Percentiles rank a stretch among this genome's conserved stretches.
Conservation (phyloP, 2,888 invertebrate species). For the Ephialtes manifestator region DNA sequence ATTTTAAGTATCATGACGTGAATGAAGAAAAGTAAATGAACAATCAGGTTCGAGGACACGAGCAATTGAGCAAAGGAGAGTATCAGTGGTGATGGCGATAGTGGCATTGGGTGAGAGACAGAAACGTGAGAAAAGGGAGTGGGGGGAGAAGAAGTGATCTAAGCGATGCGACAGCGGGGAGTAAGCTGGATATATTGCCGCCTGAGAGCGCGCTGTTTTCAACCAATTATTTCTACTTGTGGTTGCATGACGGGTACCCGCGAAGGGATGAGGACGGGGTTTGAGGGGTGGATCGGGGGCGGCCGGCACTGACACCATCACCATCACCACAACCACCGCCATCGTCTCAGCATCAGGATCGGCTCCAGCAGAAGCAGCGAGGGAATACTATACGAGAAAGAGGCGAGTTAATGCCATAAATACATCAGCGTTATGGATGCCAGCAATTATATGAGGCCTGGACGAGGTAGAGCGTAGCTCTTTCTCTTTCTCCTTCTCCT, state of each 20-base stretch:
- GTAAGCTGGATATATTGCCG: constrained; percentile 85
- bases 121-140: constrained; percentile 72
- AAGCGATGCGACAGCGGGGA: constrained; percentile 85
- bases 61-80: constrained; percentile 18
- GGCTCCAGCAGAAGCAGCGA: constrained; percentile 18
- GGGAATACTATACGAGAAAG: constrained; percentile 80
- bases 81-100: constrained; percentile 38
- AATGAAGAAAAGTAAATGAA: not conserved
- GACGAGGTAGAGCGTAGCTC: constrained; percentile 82
- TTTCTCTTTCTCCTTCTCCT: constrained; percentile 33
- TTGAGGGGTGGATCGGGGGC: constrained; percentile 77
- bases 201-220: constrained; percentile 84
- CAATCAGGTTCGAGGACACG: constrained; percentile 1
- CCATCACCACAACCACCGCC: constrained; percentile 43
- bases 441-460: constrained; percentile 85
- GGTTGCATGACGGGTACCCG: constrained; percentile 88
- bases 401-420: constrained; percentile 86
- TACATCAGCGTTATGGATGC: constrained; percentile 86
- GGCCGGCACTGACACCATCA: constrained; percentile 73
- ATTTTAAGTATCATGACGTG: no score
- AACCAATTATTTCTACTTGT: constrained; percentile 86
- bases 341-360: constrained; percentile 40
- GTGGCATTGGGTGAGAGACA: constrained; percentile 50
- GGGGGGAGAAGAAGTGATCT: constrained; percentile 83
- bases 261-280: not conserved